A percentile compares a stretch with the other conserved stretches of the same genome.
These are phyloP conservation scores for Sebastes diaconus DNA, from an alignment of 2,797 vertebrate genomes.

Conservation along the genomic window DNA sequence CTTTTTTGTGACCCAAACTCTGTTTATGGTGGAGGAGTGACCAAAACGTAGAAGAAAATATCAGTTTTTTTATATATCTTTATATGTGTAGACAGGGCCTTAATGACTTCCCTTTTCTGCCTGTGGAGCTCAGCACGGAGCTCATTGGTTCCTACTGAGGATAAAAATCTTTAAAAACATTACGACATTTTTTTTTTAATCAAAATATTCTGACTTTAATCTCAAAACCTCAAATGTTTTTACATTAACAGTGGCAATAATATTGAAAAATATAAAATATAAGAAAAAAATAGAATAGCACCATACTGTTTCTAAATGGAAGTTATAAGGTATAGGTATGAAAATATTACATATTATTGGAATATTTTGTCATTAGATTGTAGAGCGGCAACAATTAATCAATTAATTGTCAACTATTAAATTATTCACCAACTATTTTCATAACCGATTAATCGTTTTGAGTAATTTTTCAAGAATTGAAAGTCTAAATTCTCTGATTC, in stretches of 20 bases:
- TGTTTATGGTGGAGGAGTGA: accelerated
- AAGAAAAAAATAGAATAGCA: background rate
- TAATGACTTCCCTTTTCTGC: too few species aligned
- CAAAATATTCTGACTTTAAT: background rate
- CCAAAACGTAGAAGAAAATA: too few species aligned
- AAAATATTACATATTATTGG: background rate
- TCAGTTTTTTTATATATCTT: too few species aligned
- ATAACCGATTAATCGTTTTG: too few species aligned
- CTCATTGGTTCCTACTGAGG: background rate
- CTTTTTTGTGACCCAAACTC: too few species aligned
- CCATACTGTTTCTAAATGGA: background rate
- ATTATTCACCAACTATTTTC: too few species aligned
- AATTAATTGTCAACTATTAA: too few species aligned
- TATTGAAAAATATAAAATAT: background rate
- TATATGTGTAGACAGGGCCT: too few species aligned
- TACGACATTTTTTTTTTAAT: background rate
- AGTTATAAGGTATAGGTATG: background rate
- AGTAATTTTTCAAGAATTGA: too few species aligned
- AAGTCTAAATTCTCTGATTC: too few species aligned
- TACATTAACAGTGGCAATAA: background rate
- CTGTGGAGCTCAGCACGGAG: too few species aligned
- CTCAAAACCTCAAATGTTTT: background rate
- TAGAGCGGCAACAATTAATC: accelerated
- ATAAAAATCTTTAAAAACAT: background rate
- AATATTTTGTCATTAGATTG: background rate